Conservation (phyloP, 2,888 invertebrate genomes). For the Heliothis peltigera region DNA sequence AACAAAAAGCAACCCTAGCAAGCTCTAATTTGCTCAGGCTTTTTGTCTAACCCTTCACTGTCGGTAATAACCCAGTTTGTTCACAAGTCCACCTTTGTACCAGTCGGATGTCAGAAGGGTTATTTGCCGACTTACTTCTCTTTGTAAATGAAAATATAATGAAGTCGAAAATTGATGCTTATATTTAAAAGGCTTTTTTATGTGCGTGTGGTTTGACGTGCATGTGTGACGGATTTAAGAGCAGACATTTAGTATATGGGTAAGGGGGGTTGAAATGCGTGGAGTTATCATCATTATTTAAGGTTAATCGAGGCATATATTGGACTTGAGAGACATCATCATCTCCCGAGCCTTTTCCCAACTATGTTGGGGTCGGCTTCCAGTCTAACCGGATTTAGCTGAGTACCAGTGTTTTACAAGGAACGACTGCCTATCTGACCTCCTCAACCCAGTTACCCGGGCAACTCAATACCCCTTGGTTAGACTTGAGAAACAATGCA, state of each 20-base stretch:
- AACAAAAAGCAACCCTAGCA: constrained; percentile 42
- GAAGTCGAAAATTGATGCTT: constrained; percentile 44
- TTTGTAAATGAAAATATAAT: constrained; percentile 46
- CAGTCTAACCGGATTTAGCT: too few relatives aligned
- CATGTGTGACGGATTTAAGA: constrained; percentile 21
- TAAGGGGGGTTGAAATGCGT: constrained; percentile 1
- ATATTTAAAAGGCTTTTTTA: constrained; percentile 23
- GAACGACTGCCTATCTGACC: too few relatives aligned
- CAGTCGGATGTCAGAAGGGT: constrained; percentile 29
- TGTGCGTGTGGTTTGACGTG: not conserved
- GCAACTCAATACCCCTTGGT: too few relatives aligned
- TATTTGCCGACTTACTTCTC: constrained; percentile 36
- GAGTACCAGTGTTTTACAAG: too few relatives aligned
- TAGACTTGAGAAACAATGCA: constrained; percentile 3
- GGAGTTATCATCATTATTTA: not conserved
- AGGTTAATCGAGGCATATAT: too few relatives aligned
- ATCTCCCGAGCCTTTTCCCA: too few relatives aligned
- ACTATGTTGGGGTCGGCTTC: too few relatives aligned
- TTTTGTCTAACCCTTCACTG: constrained; percentile 41
- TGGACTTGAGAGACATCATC: too few relatives aligned
- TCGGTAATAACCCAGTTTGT: constrained; percentile 51
- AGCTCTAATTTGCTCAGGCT: constrained; percentile 49
- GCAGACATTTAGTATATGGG: constrained; percentile 22
- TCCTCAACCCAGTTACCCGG: too few relatives aligned
- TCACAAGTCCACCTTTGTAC: constrained; percentile 35